Base-by-base conservation (phyloP, 2,888 invertebrate species). In the Agrotis ipsilon region DNA sequence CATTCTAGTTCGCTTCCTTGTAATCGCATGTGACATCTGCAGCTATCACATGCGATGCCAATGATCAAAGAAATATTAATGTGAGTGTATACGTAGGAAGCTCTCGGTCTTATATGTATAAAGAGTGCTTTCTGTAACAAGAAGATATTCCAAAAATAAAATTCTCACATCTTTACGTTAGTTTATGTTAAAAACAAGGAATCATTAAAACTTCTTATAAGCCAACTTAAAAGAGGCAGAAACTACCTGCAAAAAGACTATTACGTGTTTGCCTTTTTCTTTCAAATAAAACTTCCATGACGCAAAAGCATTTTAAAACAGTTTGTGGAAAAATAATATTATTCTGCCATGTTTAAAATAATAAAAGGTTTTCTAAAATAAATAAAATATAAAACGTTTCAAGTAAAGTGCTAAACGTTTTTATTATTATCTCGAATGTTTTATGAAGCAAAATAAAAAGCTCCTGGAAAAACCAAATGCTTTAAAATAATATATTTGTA, bases 1-100 rank as follows among this genome's bases (percentile, higher is more conserved):
- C 21, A 57, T 27, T 60, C 45, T 46, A 60, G 32, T 51, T 62
- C 14, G 32, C 19, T 18, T 46, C n/a, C 49, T 55, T 59, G 72
- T 43, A 27, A 66, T 57, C 63, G 45, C 48, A 62, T 21, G 27
- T 32, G 49, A 66, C 57, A 66, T 72, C 61, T 58, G 68, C 59
- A 16, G 16, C 11, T 52, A 19, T 45, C 63, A 24, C 19, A 60
- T 24, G 14, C 45, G 4, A 19, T 3, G n/a, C 6, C 27, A 27
- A 49, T 55, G 48, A 68, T 46, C 57, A 43, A 24, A 58, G 11
- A 65, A 21, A 39, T 24, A 14, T 46, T 46, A 19, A 43, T 39
- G 3, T 51, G 51, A 14, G 1, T 39, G n/a, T 45, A 49, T n/a
- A 48, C 19, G 3, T 32, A 9, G 2, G 24, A 24, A 18, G 3